These are phyloP conservation scores for Desmophyllum pertusum DNA, from an alignment of 92 coral and sea anemone genomes.

Conservation along the genomic window DNA sequence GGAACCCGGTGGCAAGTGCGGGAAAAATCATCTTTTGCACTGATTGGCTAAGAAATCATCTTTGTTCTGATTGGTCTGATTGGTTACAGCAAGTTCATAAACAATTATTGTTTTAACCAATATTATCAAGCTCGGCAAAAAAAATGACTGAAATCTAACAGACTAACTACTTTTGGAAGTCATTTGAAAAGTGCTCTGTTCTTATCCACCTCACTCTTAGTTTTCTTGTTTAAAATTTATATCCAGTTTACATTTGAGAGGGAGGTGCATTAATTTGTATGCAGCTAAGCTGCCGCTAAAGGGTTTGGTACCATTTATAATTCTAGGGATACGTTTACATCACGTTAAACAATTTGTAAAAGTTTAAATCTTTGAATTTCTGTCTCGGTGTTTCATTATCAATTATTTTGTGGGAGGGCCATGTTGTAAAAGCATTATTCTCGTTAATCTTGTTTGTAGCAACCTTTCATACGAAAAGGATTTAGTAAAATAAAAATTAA, in stretches of 20 bases:
- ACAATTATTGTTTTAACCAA: too few relatives aligned
- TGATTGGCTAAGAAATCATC: neutral
- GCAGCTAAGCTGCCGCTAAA: neutral
- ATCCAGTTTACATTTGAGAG: neutral
- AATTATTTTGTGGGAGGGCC: slow-evolving; percentile 1
- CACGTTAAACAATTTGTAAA: too few relatives aligned
- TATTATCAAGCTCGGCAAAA: too few relatives aligned
- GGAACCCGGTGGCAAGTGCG: neutral
- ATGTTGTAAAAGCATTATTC: neutral
- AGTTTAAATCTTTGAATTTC: neutral
- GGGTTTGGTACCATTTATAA: neutral
- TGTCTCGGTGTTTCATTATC: neutral
- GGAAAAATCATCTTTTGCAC: too few relatives aligned
- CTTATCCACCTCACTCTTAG: neutral
- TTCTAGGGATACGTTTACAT: too few relatives aligned
- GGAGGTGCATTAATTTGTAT: neutral
- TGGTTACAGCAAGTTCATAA: too few relatives aligned
- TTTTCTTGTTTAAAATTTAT: neutral
- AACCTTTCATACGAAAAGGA: slow-evolving; percentile 34
- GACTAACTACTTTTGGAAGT: too few relatives aligned
- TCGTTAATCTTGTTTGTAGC: slow-evolving; percentile 35
- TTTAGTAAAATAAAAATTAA: slow-evolving; percentile 39
- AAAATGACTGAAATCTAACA: too few relatives aligned
- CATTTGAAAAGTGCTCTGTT: neutral
- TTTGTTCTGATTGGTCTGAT: neutral